Evolutionary conservation across 1,140 invertebrate genomes (phyloP).

Genomic region (Monomorium pharaonis): DNA sequence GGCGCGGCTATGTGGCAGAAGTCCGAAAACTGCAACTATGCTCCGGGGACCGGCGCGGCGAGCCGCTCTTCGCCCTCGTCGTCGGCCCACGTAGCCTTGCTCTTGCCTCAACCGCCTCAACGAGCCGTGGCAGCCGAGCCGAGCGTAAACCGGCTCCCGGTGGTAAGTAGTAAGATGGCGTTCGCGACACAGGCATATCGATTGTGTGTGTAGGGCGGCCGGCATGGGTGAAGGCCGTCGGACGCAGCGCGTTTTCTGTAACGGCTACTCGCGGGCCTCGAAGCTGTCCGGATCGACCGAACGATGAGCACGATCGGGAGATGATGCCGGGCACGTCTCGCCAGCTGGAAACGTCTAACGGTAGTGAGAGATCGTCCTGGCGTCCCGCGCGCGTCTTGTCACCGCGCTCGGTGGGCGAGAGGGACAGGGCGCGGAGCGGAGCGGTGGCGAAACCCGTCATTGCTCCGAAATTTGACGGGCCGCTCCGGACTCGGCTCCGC

Average conservation of each 20-base stretch:
- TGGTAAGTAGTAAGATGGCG: slow-evolving; percentile 61
- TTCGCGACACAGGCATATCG: slow-evolving; percentile 74
- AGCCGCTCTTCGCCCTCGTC: no score
- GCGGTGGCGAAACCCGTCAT: neutral
- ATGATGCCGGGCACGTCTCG: slow-evolving; percentile 83
- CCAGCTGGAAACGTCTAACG: slow-evolving; percentile 80
- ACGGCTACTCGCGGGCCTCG: slow-evolving; percentile 76
- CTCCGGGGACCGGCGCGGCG: no score
- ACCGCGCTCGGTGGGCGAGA: neutral
- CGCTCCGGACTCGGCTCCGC: neutral
- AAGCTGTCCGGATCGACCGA: slow-evolving; percentile 66
- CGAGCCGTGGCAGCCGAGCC: no score
- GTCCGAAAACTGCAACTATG: no score
- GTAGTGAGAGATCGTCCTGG: slow-evolving; percentile 73
- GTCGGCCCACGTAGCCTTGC: no score
- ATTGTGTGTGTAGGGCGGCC: slow-evolving; percentile 79
- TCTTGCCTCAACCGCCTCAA: no score
- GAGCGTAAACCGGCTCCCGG: no score
- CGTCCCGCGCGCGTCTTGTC: slow-evolving; percentile 19
- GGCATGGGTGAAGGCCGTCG: slow-evolving; percentile 78
- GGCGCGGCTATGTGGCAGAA: no score
- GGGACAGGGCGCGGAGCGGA: no score
- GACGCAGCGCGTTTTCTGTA: slow-evolving; percentile 79
- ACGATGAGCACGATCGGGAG: slow-evolving; percentile 78
- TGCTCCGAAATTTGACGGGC: neutral